These are phyloP conservation scores for Ailuropoda melanoleuca DNA, from an alignment of 2,113 vertebrate genomes.

Conservation along the genomic window DNA sequence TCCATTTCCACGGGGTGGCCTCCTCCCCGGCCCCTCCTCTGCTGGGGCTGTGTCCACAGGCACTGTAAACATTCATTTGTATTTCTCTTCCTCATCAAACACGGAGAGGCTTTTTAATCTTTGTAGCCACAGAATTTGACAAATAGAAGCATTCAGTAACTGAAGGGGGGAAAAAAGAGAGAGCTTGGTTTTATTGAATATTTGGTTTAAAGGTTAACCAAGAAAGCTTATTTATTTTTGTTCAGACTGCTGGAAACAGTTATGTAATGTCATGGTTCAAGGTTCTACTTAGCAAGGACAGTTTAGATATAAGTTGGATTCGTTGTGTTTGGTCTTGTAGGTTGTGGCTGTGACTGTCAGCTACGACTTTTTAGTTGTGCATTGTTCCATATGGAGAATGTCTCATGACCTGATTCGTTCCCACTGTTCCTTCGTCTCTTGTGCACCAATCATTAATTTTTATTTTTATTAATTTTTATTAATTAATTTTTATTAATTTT, in stretches of 20 bases:
- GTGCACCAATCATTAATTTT: neutral
- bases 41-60: neutral
- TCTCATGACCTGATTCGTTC: neutral
- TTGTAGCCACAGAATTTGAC: neutral
- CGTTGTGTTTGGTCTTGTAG: neutral
- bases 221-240: slow-evolving; percentile 47
- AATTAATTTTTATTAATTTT: neutral
- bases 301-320: slow-evolving; percentile 9
- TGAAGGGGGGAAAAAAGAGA: neutral
- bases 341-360: neutral
- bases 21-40: neutral
- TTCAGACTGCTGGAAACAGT: slow-evolving; percentile 26
- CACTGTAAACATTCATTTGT: neutral
- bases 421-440: neutral
- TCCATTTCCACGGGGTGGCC: fast-evolving
- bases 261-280: slow-evolving; percentile 41
- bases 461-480: no score
- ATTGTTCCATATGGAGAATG: neutral
- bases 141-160: neutral
- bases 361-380: neutral
- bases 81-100: neutral
- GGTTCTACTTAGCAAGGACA: slow-evolving; percentile 17
- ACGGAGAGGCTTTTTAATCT: neutral
- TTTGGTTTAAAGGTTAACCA: slow-evolving; percentile 59
- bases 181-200: slow-evolving; percentile 12